Evolutionary conservation across 2,113 vertebrate genomes (phyloP).

Genomic region (Hiodon alosoides): DNA sequence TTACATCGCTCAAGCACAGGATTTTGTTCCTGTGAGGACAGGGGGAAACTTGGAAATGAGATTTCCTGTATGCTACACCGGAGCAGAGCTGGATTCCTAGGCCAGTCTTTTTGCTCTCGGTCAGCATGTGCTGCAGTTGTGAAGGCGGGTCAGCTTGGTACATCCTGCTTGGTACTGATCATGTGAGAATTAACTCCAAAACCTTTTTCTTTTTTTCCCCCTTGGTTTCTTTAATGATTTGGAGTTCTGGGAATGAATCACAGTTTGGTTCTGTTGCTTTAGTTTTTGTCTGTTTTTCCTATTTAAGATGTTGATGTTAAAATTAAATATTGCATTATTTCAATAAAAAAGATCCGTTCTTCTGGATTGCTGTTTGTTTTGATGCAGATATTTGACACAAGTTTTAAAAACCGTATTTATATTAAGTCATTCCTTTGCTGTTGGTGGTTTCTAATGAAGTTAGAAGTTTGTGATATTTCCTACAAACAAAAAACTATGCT

Average conservation of each 20-base stretch:
- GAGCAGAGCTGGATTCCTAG: not conserved
- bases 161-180: slow-evolving; percentile 30
- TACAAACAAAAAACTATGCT: too few relatives aligned
- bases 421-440: too few relatives aligned
- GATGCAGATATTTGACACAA: not conserved
- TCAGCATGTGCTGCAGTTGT: slow-evolving; percentile 31
- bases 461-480: too few relatives aligned
- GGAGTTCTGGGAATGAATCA: slow-evolving; percentile 36
- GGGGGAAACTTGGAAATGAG: too few relatives aligned
- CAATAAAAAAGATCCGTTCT: slow-evolving; percentile 63
- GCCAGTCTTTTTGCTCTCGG: slow-evolving; percentile 6
- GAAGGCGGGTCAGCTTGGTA: slow-evolving; percentile 30
- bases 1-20: too few relatives aligned
- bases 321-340: slow-evolving; percentile 56
- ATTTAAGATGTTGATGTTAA: slow-evolving; percentile 55
- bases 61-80: not conserved
- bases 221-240: slow-evolving; percentile 22
- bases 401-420: too few relatives aligned
- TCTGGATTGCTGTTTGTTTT: slow-evolving; percentile 2
- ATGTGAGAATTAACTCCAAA: slow-evolving; percentile 21
- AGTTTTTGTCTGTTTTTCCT: slow-evolving; percentile 46
- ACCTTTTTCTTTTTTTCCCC: slow-evolving; percentile 17
- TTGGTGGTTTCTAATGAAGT: too few relatives aligned
- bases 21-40: not conserved
- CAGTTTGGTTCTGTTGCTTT: slow-evolving; percentile 46